Conservation (phyloP, 1,140 invertebrate genomes). For the Procambarus virginalis region DNA sequence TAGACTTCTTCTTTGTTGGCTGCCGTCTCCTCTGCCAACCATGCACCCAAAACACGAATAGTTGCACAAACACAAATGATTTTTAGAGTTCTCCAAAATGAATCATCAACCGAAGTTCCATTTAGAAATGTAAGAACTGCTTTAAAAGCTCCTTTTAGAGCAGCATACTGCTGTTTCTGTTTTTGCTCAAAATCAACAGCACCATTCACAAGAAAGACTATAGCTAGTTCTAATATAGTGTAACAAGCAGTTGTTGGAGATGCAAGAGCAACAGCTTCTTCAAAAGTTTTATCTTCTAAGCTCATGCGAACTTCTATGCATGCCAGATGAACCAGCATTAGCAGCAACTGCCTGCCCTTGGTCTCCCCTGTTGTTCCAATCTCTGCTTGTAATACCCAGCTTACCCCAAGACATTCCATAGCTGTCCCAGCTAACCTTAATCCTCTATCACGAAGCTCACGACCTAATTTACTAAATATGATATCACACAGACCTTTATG, state of each 20-base stretch:
- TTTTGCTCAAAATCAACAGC: constrained; percentile 89
- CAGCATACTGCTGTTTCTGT: constrained; percentile 90
- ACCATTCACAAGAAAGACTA: constrained; percentile 86
- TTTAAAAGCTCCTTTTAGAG: constrained; percentile 88
- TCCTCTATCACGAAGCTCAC: constrained; percentile 90
- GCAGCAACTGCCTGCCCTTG: constrained; percentile 83
- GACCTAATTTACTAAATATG: constrained; percentile 88
- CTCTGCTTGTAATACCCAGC: constrained; percentile 70
- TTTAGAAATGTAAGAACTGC: constrained; percentile 85
- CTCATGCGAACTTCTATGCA: constrained; percentile 95
- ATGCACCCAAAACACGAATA: constrained; percentile 87
- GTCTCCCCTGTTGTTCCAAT: constrained; percentile 75
- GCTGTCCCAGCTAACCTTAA: constrained; percentile 86
- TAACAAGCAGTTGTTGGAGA: constrained; percentile 87
- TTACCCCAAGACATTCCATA: constrained; percentile 84
- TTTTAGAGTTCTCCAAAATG: constrained; percentile 56
- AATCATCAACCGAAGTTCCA: constrained; percentile 76
- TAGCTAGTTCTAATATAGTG: constrained; percentile 85
- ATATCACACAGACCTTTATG: constrained; percentile 78
- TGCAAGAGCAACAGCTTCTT: constrained; percentile 82
- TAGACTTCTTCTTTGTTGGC: constrained; percentile 89
- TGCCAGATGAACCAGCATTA: constrained; percentile 88
- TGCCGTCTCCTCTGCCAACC: constrained; percentile 93
- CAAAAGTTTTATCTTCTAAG: constrained; percentile 86
- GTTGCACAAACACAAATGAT: constrained; percentile 77